Conservation (phyloP, 2,888 invertebrate species). For the Julus scanicus region DNA sequence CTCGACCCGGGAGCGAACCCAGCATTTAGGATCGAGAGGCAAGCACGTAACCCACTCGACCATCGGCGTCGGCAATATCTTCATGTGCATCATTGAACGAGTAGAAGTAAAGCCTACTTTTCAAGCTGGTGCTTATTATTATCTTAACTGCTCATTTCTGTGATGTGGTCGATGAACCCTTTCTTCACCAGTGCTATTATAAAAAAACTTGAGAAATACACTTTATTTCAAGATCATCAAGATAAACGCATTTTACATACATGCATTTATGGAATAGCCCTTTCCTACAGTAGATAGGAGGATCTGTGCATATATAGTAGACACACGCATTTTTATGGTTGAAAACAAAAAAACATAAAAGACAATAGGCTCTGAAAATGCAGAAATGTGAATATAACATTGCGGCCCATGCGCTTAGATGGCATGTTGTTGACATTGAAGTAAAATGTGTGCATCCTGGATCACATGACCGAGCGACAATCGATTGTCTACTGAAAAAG, state of each 20-base stretch:
- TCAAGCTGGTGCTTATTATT: not conserved
- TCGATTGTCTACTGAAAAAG: slow-evolving; percentile 27
- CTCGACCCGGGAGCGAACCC: too few relatives aligned
- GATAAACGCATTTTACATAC: not conserved
- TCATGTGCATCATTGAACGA: not conserved
- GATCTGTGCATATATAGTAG: not conserved
- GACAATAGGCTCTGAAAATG: not conserved
- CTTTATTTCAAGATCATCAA: not conserved
- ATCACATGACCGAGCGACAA: slow-evolving; percentile 26
- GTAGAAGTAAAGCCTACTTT: not conserved
- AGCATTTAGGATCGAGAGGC: too few relatives aligned
- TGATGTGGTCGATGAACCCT: not conserved
- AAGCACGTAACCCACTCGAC: too few relatives aligned
- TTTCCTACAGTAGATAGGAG: not conserved
- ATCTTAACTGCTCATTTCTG: not conserved
- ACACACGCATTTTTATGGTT: slow-evolving; percentile 1
- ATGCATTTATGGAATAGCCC: not conserved
- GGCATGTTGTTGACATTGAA: slow-evolving; percentile 27
- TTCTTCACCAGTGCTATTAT: not conserved
- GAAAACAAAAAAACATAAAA: not conserved
- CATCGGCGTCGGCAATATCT: too few relatives aligned
- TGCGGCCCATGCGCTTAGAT: not conserved
- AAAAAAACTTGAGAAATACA: not conserved
- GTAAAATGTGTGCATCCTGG: slow-evolving; percentile 26
- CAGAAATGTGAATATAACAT: slow-evolving; percentile 25